Evolutionary conservation across 2,888 invertebrate species (phyloP).

Genomic region (Melanostoma mellinum): DNA sequence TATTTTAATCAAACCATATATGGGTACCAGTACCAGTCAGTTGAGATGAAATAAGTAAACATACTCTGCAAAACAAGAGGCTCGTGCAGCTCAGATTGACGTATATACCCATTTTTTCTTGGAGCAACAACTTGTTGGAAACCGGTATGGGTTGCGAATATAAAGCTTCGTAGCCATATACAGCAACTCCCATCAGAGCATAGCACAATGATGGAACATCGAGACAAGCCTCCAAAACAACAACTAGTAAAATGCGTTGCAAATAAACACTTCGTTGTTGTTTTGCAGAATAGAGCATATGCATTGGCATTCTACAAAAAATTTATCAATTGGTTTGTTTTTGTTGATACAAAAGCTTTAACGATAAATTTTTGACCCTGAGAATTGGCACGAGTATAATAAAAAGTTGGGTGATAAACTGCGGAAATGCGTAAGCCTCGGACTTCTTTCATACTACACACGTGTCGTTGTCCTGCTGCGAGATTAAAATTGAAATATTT

Average conservation of each 20-base stretch:
- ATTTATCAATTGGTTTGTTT: conserved; percentile 3
- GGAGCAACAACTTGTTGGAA: background rate
- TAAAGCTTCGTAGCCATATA: background rate
- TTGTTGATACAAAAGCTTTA: conserved; percentile 10
- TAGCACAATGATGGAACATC: conserved; percentile 5
- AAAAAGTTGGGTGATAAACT: background rate
- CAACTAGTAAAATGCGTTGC: conserved; percentile 22
- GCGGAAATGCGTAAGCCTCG: conserved; percentile 20
- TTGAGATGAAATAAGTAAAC: background rate
- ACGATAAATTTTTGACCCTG: conserved; percentile 19
- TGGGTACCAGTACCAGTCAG: no score
- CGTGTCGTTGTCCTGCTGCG: no score
- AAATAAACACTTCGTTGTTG: conserved; percentile 14
- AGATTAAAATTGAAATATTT: background rate
- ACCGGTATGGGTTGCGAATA: conserved; percentile 13
- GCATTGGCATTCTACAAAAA: conserved; percentile 24
- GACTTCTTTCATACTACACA: background rate
- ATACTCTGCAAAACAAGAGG: conserved; percentile 13
- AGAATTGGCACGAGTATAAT: conserved; percentile 11
- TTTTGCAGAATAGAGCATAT: conserved; percentile 7
- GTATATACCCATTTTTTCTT: no score
- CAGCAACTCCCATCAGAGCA: background rate
- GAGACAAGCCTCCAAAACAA: conserved; percentile 28
- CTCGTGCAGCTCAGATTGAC: conserved; percentile 1
- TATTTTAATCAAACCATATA: no score